phyloP scores from a whole-genome alignment of 2,888 invertebrate species.

The Fabriciana adippe region DNA sequence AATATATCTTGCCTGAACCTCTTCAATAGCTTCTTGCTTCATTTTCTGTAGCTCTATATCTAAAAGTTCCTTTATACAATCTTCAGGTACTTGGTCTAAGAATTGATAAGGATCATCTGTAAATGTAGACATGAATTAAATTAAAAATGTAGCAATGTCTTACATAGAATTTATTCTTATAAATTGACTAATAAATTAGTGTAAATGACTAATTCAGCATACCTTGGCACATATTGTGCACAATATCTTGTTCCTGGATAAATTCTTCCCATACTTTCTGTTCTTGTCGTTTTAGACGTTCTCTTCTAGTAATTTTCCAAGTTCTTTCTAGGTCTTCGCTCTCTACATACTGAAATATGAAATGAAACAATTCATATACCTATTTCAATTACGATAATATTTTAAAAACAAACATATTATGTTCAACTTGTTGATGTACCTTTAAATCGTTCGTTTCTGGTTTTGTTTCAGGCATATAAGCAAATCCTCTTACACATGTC shows the following conservation, averaged over 20 bases:
- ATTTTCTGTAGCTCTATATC: constrained; percentile 56
- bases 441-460: constrained; percentile 54
- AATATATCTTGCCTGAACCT: constrained; percentile 34
- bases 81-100: constrained; percentile 63
- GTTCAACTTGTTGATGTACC: constrained; percentile 44
- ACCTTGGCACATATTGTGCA: constrained; percentile 58
- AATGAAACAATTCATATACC: no score
- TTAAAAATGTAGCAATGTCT: background rate
- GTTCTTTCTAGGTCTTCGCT: constrained; percentile 62
- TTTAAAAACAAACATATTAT: no score
- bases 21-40: constrained; percentile 43
- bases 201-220: background rate
- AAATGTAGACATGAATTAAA: constrained; percentile 29
- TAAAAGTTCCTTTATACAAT: constrained; percentile 60
- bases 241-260: constrained; percentile 66
- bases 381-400: no score
- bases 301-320: constrained; percentile 63
- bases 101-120: constrained; percentile 74
- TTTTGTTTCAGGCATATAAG: constrained; percentile 61
- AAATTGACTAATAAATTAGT: background rate
- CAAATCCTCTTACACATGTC: constrained; percentile 64
- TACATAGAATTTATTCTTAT: background rate
- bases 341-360: constrained; percentile 61
- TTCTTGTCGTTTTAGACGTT: constrained; percentile 67
- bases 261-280: constrained; percentile 73